phyloP scores from a whole-genome alignment of 2,888 invertebrate genomes.

The Caenorhabditis sp. region DNA sequence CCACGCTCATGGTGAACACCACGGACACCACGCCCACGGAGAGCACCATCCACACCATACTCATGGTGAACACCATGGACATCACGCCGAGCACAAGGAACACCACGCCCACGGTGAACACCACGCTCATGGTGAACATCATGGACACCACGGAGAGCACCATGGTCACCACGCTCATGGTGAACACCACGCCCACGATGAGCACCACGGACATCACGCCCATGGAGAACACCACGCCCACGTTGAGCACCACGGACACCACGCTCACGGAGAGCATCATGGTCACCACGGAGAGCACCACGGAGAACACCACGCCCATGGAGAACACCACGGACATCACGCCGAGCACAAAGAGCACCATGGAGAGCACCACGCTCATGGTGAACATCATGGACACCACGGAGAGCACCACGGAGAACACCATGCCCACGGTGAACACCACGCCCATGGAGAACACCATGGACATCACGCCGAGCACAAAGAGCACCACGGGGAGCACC shows the following conservation, averaged over 20 bases:
- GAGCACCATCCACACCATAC: conserved; percentile 1
- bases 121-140: conserved; percentile 11
- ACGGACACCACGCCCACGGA: no score
- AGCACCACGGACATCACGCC: conserved; percentile 12
- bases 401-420: conserved; percentile 5
- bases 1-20: conserved; percentile 2
- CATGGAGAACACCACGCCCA: conserved; percentile 17
- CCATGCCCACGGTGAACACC: conserved; percentile 10
- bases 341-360: conserved; percentile 12
- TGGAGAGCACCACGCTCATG: conserved; percentile 4
- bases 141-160: conserved; percentile 11
- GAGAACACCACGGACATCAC: background rate
- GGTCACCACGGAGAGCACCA: background rate
- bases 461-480: background rate
- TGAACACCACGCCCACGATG: conserved; percentile 18
- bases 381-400: background rate
- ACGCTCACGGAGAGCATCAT: conserved; percentile 18
- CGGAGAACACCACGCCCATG: background rate
- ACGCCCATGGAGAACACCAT: conserved; percentile 9
- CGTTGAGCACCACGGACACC: conserved; percentile 8
- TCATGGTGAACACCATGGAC: conserved; percentile 14
- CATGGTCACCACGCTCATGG: conserved; percentile 23
- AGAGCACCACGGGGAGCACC: conserved; percentile 5
- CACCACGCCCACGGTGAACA: conserved; percentile 3
- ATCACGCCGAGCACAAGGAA: conserved; percentile 4